A percentile compares a stretch with the other conserved stretches of the same genome.
Conservation (phyloP, 2,113 vertebrate species). For the Phyllopteryx taeniolatus region DNA sequence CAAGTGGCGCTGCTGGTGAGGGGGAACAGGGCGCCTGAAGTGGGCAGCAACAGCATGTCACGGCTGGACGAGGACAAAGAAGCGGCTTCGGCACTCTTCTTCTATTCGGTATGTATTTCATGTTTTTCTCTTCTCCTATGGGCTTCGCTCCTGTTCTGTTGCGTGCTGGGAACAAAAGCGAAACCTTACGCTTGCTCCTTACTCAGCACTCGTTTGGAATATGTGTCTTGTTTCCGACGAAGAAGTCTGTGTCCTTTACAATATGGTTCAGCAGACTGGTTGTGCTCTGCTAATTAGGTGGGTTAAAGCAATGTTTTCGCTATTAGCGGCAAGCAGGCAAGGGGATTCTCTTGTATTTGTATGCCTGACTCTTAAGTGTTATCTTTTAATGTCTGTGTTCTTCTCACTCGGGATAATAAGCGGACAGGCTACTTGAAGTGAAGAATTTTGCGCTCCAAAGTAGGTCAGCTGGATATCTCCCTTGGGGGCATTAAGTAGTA, state of each 20-base stretch:
- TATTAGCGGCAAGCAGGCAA: conserved; percentile 19
- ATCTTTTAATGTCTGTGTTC: conserved; percentile 20
- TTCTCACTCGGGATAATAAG: conserved; percentile 36
- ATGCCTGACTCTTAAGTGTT: conserved; percentile 1
- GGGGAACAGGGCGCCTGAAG: conserved; percentile 66
- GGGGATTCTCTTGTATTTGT: conserved; percentile 2
- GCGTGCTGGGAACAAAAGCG: conserved; percentile 43
- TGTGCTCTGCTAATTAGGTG: conserved; percentile 52
- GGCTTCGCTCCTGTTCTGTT: conserved; percentile 28
- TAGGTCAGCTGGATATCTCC: conserved; percentile 74
- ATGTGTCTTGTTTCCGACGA: conserved; percentile 10
- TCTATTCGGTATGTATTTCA: conserved; percentile 78
- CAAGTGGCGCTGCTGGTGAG: conserved; percentile 53
- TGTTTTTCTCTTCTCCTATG: conserved; percentile 27
- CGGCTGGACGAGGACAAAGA: conserved; percentile 69
- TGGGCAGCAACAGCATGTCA: conserved; percentile 70
- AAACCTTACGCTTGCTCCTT: conserved; percentile 62
- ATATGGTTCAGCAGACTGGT: conserved; percentile 28
- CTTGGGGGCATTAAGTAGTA: conserved; percentile 63
- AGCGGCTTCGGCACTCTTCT: conserved; percentile 73
- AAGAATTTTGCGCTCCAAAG: conserved; percentile 64
- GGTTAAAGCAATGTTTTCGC: conserved; percentile 38
- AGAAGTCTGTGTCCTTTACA: conserved; percentile 14
- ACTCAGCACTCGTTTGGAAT: conserved; percentile 35
- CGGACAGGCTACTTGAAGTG: conserved; percentile 50